phyloP scores from a whole-genome alignment of 2,113 vertebrate genomes.

The Odocoileus virginianus region DNA sequence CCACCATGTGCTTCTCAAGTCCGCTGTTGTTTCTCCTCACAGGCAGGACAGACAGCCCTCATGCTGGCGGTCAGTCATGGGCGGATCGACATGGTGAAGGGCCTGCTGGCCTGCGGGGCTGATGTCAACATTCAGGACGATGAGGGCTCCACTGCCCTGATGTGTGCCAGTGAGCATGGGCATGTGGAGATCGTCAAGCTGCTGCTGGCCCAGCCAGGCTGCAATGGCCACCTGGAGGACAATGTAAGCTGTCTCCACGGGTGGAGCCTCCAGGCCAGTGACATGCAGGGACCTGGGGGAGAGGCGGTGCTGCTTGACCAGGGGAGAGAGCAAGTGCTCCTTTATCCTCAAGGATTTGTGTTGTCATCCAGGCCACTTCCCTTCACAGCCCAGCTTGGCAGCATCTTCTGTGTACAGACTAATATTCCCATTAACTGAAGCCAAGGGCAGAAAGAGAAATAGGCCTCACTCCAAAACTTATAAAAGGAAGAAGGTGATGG shows the following conservation, averaged over 20 bases:
- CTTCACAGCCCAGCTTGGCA: background rate
- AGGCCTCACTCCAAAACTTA: background rate
- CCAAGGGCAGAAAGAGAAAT: background rate
- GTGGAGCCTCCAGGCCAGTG: background rate
- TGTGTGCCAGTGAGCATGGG: slow-evolving; percentile 97
- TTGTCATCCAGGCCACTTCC: background rate
- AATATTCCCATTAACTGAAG: background rate
- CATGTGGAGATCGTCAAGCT: slow-evolving; percentile 97
- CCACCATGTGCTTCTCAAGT: background rate
- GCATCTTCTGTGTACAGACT: no score
- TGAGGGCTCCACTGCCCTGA: slow-evolving; percentile 95
- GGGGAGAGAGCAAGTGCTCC: background rate
- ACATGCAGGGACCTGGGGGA: no score
- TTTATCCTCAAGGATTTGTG: background rate
- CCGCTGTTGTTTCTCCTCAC: background rate
- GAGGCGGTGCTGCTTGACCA: no score
- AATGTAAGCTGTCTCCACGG: slow-evolving; percentile 83
- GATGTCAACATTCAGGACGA: slow-evolving; percentile 97
- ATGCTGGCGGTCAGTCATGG: slow-evolving; percentile 98
- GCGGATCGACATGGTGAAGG: slow-evolving; percentile 96
- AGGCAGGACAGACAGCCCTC: slow-evolving; percentile 97
- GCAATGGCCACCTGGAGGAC: slow-evolving; percentile 93
- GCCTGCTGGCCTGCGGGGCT: slow-evolving; percentile 90
- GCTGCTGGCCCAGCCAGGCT: slow-evolving; percentile 91
- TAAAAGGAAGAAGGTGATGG: background rate